These are phyloP conservation scores for Ochropleura plecta DNA, from an alignment of 2,888 invertebrate genomes.

Conservation along the genomic window DNA sequence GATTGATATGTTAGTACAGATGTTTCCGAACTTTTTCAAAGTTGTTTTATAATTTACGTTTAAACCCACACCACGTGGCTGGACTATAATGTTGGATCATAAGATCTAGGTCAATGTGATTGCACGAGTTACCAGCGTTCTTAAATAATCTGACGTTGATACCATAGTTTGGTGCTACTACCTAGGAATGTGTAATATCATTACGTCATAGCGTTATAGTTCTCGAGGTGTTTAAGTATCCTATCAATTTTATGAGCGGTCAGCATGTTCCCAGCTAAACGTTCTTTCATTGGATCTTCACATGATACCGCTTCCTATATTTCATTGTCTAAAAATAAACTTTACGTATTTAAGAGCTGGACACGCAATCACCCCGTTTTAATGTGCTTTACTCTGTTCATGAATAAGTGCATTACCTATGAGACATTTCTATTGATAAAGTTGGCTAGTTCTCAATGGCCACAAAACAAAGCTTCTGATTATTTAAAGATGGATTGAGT, in stretches of 20 bases:
- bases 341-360: constrained; percentile 19
- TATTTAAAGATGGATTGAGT: constrained; percentile 56
- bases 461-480: constrained; percentile 29
- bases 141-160: constrained; percentile 70
- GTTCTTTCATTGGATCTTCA: constrained; percentile 12
- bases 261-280: constrained; percentile 26
- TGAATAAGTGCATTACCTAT: constrained; percentile 66
- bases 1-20: constrained; percentile 65
- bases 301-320: neutral
- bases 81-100: constrained; percentile 59
- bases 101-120: constrained; percentile 78
- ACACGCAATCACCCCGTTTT: constrained; percentile 20
- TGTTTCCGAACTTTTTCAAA: constrained; percentile 60
- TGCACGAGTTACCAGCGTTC: constrained; percentile 71
- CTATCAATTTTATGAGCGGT: constrained; percentile 44
- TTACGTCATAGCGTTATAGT: constrained; percentile 38
- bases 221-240: constrained; percentile 24
- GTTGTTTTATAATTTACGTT: constrained; percentile 54
- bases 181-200: constrained; percentile 28
- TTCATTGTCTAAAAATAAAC: constrained; percentile 36
- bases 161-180: constrained; percentile 66
- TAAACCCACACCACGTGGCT: constrained; percentile 60
- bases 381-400: constrained; percentile 25
- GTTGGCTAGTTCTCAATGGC: constrained; percentile 51
- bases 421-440: constrained; percentile 62